Base-by-base conservation (phyloP, 2,113 vertebrate species). In the Pygoscelis adeliae region DNA sequence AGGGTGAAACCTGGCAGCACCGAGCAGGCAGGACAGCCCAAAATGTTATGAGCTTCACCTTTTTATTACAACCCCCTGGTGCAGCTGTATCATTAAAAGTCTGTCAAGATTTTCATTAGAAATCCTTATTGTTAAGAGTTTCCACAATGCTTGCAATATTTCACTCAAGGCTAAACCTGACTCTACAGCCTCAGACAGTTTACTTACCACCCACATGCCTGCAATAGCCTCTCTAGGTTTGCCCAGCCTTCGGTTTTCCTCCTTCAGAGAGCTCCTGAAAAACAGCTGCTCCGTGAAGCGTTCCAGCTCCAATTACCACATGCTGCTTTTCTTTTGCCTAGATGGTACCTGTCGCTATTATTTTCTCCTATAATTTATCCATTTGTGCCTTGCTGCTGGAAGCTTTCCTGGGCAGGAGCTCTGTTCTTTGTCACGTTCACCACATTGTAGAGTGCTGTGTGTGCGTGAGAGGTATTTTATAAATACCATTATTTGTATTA, bases 51-150 rank as follows among this genome's bases (percentile, higher is more conserved):
- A 86, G 67, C 74, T 91, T 92, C 87, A 93, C 92, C 93, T 96
- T 97, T 97, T 97, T 91, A 83, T 86, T 96, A 79, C 63, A 73
- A 38, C 10, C 67, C 86, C 90, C 94, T 15, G 80, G 95, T 92
- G 93, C 80, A 71, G 59, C 36, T 2, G 3, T 91, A 83, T 96
- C 92, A 93, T 91, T 97, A 96, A 95, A 97, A 97, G 95, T 74
- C 95, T 95, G 95, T 94, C 89, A 96, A 95, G 94, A 79, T 96
- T 97, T 97, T 96, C 93, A 96, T 97, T 96, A 96, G 94, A 97
- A 95, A 93, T 81, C 74, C 73, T 82, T 70, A 67, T 47, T 66
- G 87, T 72, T 93, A 95, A 89, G 93, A 96, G 88, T 96, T 97
- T 97, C 95, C 87, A 91, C 5, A 23, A 78, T 0, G 15, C 87